Conservation (phyloP, 2,888 invertebrate genomes). For the Tryphoninae sp. region DNA sequence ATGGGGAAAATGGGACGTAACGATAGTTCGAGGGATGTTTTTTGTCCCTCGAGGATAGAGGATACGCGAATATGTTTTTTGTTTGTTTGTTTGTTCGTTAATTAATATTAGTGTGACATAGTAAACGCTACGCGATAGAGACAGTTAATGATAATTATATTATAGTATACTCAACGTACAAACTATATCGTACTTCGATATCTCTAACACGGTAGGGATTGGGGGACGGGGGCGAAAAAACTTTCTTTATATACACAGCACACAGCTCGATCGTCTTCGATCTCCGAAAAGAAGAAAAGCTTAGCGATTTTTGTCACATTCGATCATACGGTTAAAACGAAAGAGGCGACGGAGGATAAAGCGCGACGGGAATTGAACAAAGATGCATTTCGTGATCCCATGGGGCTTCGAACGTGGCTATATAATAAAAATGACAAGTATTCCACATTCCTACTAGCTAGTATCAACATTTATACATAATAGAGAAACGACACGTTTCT, state of each 20-base stretch:
- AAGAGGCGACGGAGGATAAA: slow-evolving; percentile 42
- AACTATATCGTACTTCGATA: slow-evolving; percentile 69
- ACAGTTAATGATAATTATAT: slow-evolving; percentile 71
- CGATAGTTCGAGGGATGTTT: slow-evolving; percentile 15
- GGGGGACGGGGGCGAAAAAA: slow-evolving; percentile 56
- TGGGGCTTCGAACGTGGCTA: slow-evolving; percentile 54
- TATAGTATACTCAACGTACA: slow-evolving; percentile 71
- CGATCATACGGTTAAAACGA: slow-evolving; percentile 44
- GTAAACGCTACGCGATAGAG: slow-evolving; percentile 72
- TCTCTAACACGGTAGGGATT: slow-evolving; percentile 64
- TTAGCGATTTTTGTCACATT: slow-evolving; percentile 9
- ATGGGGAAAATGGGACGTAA: slow-evolving; percentile 15
- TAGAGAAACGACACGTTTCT: slow-evolving; percentile 73
- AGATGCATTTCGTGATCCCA: slow-evolving; percentile 19
- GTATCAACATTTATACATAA: slow-evolving; percentile 81
- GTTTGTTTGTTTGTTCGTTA: slow-evolving; percentile 20
- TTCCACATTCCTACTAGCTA: slow-evolving; percentile 78
- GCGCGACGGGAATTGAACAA: slow-evolving; percentile 33
- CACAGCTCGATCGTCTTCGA: slow-evolving; percentile 63
- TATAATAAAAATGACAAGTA: slow-evolving; percentile 75
- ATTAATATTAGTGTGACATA: slow-evolving; percentile 70
- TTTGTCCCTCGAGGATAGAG: slow-evolving; percentile 27
- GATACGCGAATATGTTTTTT: slow-evolving; percentile 42
- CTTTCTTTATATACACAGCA: slow-evolving; percentile 73
- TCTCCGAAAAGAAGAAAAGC: slow-evolving; percentile 36